phyloP scores from a whole-genome alignment of 2,888 invertebrate genomes.

The Ceriagrion tenellum region DNA sequence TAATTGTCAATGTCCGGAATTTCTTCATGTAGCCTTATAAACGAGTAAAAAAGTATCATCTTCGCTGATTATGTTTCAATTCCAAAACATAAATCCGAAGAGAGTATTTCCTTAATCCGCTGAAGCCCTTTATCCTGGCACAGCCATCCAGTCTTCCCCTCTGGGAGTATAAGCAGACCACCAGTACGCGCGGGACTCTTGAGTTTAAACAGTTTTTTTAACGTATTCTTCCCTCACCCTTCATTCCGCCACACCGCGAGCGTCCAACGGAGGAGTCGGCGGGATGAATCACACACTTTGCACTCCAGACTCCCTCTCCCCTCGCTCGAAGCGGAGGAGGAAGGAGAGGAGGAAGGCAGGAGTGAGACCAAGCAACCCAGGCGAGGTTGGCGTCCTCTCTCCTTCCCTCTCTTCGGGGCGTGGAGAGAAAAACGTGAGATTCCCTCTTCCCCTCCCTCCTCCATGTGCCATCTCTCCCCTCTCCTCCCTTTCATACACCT shows the following conservation, averaged over 20 bases:
- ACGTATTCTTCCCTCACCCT: too few species aligned
- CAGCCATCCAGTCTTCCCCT: background rate
- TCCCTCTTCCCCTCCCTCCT: slow-evolving; percentile 15
- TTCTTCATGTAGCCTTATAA: too few species aligned
- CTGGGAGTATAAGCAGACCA: background rate
- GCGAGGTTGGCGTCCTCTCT: slow-evolving; percentile 7
- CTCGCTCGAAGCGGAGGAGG: background rate
- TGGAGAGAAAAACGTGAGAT: slow-evolving; percentile 15
- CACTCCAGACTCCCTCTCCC: slow-evolving; percentile 17
- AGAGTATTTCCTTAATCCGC: too few species aligned
- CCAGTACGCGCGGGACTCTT: background rate
- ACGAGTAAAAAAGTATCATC: too few species aligned
- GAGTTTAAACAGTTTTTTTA: background rate
- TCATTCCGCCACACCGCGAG: background rate
- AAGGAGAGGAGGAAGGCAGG: background rate
- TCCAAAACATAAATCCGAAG: too few species aligned
- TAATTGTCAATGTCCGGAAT: too few species aligned
- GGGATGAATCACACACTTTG: slow-evolving; percentile 36
- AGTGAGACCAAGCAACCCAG: background rate
- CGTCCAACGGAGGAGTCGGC: background rate
- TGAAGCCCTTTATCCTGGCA: background rate
- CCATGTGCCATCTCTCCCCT: background rate
- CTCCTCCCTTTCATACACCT: background rate
- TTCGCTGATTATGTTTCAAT: too few species aligned
- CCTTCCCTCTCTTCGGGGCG: too few species aligned